phyloP scores from a whole-genome alignment of 2,797 vertebrate species.

The Neosalanx taihuensis region DNA sequence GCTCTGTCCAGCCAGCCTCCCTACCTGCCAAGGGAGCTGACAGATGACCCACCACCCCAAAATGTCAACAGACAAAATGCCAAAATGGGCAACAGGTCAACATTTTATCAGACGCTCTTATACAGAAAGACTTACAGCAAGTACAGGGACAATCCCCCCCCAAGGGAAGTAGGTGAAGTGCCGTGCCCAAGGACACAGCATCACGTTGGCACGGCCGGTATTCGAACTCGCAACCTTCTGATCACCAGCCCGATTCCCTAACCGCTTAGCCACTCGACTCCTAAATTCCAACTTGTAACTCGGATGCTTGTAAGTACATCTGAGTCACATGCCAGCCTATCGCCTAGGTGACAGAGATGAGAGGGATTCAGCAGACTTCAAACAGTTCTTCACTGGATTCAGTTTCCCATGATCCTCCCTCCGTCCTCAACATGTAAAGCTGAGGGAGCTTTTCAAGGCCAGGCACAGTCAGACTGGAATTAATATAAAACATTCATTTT shows the following conservation, averaged over 20 bases:
- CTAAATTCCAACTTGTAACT: too few species aligned
- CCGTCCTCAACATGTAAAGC: background rate
- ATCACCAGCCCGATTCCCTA: too few species aligned
- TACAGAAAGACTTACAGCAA: too few species aligned
- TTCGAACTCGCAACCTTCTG: too few species aligned
- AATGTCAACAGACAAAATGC: too few species aligned
- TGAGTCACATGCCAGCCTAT: background rate
- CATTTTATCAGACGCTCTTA: too few species aligned
- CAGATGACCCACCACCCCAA: background rate
- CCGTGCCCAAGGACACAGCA: too few species aligned
- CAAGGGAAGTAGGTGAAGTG: too few species aligned
- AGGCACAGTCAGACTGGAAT: background rate
- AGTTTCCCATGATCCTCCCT: slow-evolving; percentile 10
- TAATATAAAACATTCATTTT: slow-evolving; percentile 9
- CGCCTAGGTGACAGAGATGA: background rate
- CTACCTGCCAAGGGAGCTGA: slow-evolving; percentile 7
- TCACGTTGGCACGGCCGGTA: too few species aligned
- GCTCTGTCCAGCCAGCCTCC: slow-evolving; percentile 10
- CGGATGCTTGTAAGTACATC: background rate
- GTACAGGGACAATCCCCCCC: too few species aligned
- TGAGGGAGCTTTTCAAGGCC: background rate
- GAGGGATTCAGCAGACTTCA: background rate
- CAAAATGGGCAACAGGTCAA: too few species aligned
- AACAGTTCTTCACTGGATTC: background rate
- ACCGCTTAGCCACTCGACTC: too few species aligned